Percentiles rank a stretch among this genome's conserved stretches.
phyloP scores from a whole-genome alignment of 2,797 vertebrate genomes.

The Poeciliopsis infans region DNA sequence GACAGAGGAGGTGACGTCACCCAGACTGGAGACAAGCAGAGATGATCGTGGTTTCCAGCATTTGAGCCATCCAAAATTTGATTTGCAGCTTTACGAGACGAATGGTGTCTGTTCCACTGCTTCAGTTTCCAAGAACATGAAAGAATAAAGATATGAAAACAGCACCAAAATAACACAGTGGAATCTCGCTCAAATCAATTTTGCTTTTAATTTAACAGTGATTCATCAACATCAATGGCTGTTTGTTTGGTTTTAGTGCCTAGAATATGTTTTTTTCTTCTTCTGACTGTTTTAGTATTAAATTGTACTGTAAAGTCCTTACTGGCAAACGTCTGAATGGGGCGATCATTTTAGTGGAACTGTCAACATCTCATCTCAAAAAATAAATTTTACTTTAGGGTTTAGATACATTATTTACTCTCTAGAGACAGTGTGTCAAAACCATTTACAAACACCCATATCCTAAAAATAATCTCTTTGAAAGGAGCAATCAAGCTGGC shows the following conservation, averaged over 20 bases:
- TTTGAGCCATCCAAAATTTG: conserved; percentile 38
- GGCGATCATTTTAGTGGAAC: conserved; percentile 6
- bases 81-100: conserved; percentile 43
- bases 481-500: background rate
- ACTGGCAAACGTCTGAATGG: no score
- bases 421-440: background rate
- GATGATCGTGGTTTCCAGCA: conserved; percentile 26
- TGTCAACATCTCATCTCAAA: background rate
- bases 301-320: no score
- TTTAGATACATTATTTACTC: background rate
- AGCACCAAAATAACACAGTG: conserved; percentile 15
- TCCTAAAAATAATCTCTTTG: background rate
- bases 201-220: conserved; percentile 17
- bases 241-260: no score
- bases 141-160: conserved; percentile 25
- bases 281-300: no score
- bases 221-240: background rate
- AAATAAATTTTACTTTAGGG: background rate
- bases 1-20: conserved; percentile 52
- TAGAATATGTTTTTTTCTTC: no score
- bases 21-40: conserved; percentile 25
- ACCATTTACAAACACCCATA: background rate
- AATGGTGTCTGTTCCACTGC: conserved; percentile 37
- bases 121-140: conserved; percentile 17
- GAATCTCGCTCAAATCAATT: conserved; percentile 8